Base-by-base conservation (phyloP, 2,888 invertebrate genomes). In the Lasioglossum morio region DNA sequence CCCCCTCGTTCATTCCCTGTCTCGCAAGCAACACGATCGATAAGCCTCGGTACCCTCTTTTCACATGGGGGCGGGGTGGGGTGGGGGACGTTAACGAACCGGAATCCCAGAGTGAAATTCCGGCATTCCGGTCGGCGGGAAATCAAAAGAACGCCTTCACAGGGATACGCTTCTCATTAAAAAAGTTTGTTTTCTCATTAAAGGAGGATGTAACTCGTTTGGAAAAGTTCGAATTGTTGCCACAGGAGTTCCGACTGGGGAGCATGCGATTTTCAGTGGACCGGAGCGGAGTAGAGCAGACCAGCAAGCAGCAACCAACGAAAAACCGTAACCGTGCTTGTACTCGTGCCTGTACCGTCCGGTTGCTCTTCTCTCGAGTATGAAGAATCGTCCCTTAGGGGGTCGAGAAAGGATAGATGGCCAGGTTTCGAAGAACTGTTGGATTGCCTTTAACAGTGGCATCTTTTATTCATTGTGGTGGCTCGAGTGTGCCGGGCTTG, bases 391-490 rank as follows among this genome's bases (percentile, higher is more conserved):
- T 63, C 79, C 87, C 81, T 72, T 19, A 34, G 34, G 66, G 34
- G 78, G 81, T 86, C 84, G 77, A 72, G 80, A 77, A 82, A 79
- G 79, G 85, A 86, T 87, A 87, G 89, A 87, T 84, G 87, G 81
- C 78, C 79, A 87, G 83, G 88, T 87, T 90, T 83, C 84, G 84
- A 87, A 87, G 83, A 91, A 88, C 88, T 89, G 88, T 87, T 87
- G 89, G 88, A 91, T 88, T 82, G 92, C 91, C 91, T 90, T 93
- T 92, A 93, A 93, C 91, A 92, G 92, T 87, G 87, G 89, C 93
- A 94, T 94, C 93, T 94, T 93, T 94, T 94, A 94, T 94, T 94
- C 94, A 94, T 94, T 90, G 87, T 91, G 87, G 91, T 79, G 84
- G 89, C 89, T 89, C 69, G 90, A 88, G 91, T 91, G 89, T 91